Percentiles rank a stretch among this genome's conserved stretches.
These are phyloP conservation scores for Netelia virgata DNA, from an alignment of 2,888 invertebrate genomes.

Conservation along the genomic window DNA sequence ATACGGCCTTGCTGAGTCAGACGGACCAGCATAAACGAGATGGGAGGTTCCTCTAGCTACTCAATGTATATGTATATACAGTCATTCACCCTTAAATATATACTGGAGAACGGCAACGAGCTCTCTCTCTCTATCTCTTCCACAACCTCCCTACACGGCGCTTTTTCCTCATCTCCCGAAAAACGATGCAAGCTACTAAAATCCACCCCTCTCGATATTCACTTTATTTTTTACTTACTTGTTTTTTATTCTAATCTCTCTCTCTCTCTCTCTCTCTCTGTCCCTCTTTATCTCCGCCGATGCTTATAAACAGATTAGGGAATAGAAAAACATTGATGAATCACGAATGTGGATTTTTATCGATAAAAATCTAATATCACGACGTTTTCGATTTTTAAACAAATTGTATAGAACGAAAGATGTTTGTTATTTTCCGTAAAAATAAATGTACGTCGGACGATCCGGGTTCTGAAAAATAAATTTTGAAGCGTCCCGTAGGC, in stretches of 20 bases:
- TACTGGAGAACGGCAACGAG: constrained; percentile 48
- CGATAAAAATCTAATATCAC: too few species aligned
- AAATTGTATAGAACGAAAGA: not conserved
- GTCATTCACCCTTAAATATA: constrained; percentile 80
- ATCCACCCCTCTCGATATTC: constrained; percentile 28
- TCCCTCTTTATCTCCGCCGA: constrained; percentile 1
- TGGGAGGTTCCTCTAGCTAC: constrained; percentile 80
- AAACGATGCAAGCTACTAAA: too few species aligned
- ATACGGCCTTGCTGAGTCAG: constrained; percentile 78
- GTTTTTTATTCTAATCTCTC: constrained; percentile 22
- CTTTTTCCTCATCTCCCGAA: constrained; percentile 16
- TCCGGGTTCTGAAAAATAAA: not conserved
- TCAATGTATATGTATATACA: constrained; percentile 74
- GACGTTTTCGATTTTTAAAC: not conserved
- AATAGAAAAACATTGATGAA: not conserved
- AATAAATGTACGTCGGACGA: not conserved
- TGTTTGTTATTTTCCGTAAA: not conserved
- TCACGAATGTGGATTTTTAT: not conserved
- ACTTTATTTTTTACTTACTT: constrained; percentile 35
- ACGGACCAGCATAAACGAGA: constrained; percentile 81
- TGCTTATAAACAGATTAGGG: not conserved
- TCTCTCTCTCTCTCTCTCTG: not conserved
- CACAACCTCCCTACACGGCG: constrained; percentile 32
- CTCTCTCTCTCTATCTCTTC: constrained; percentile 7
- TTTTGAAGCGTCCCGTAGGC: constrained; percentile 26